phyloP scores from a whole-genome alignment of 2,888 invertebrate genomes.

The Autographa gamma region DNA sequence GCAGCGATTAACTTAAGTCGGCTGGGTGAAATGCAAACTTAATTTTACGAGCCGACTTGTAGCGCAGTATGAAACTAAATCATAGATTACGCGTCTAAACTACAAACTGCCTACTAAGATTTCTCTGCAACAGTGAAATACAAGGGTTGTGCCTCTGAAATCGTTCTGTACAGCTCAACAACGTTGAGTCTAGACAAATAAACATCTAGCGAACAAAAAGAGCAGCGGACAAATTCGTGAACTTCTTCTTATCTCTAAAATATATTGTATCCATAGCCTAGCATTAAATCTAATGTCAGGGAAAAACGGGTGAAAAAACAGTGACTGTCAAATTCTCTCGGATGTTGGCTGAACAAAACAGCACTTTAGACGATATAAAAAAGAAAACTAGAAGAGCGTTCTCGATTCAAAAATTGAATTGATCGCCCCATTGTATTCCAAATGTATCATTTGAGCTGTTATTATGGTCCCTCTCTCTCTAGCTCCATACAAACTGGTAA shows the following conservation, averaged over 20 bases:
- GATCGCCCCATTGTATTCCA: slow-evolving; percentile 89
- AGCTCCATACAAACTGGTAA: slow-evolving; percentile 86
- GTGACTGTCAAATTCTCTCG: slow-evolving; percentile 88
- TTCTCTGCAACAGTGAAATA: slow-evolving; percentile 27
- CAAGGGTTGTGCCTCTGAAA: slow-evolving; percentile 28
- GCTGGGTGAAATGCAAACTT: slow-evolving; percentile 53
- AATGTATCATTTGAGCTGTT: slow-evolving; percentile 89
- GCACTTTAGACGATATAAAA: slow-evolving; percentile 87
- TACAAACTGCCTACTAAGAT: slow-evolving; percentile 44
- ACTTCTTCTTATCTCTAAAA: slow-evolving; percentile 57
- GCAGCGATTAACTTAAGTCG: slow-evolving; percentile 53
- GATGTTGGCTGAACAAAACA: slow-evolving; percentile 88
- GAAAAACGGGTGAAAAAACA: slow-evolving; percentile 85
- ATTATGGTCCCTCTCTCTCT: slow-evolving; percentile 87
- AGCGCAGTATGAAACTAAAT: slow-evolving; percentile 44
- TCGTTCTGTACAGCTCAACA: slow-evolving; percentile 24
- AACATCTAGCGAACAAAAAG: slow-evolving; percentile 40
- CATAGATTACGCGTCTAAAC: slow-evolving; percentile 47
- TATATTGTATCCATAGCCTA: slow-evolving; percentile 71
- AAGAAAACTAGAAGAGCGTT: slow-evolving; percentile 87
- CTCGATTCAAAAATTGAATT: slow-evolving; percentile 89
- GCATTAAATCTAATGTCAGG: slow-evolving; percentile 77
- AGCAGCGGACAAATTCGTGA: slow-evolving; percentile 51
- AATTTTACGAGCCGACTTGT: slow-evolving; percentile 42
- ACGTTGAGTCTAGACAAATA: slow-evolving; percentile 45